These are phyloP conservation scores for Sander vitreus DNA, from an alignment of 2,113 vertebrate genomes.

Conservation along the genomic window DNA sequence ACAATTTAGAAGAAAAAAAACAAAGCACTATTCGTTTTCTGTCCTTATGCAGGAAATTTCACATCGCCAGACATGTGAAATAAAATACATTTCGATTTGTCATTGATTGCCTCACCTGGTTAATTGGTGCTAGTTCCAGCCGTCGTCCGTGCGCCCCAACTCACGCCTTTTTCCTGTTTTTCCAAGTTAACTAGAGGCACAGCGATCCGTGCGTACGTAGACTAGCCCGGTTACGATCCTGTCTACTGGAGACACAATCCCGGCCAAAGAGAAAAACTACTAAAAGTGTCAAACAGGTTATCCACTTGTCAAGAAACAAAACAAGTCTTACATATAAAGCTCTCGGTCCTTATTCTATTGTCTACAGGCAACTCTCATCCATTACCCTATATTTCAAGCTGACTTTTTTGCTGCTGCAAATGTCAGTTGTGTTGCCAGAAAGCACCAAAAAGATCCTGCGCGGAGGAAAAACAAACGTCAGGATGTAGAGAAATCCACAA, in stretches of 20 bases:
- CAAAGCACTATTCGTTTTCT: constrained; percentile 6
- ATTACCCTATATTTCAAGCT: constrained; percentile 37
- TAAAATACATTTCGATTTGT: constrained; percentile 26
- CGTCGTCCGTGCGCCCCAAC: constrained; percentile 51
- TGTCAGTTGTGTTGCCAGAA: constrained; percentile 73
- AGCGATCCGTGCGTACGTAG: constrained; percentile 66
- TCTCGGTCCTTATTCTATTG: constrained; percentile 43
- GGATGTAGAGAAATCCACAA: constrained; percentile 54
- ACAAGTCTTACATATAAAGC: constrained; percentile 26
- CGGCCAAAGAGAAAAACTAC: constrained; percentile 32
- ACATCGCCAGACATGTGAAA: constrained; percentile 26
- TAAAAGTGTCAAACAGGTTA: constrained; percentile 78
- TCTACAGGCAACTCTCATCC: constrained; percentile 59
- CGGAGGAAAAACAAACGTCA: constrained; percentile 28
- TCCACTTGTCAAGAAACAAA: constrained; percentile 73
- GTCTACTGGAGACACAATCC: constrained; percentile 68
- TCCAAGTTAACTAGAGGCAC: constrained; percentile 67
- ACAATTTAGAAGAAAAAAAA: not conserved
- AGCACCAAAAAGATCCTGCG: constrained; percentile 69
- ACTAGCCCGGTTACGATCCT: constrained; percentile 66
- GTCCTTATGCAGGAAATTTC: constrained; percentile 6
- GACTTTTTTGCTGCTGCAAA: constrained; percentile 71
- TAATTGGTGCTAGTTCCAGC: constrained; percentile 63
- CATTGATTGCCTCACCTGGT: constrained; percentile 73
- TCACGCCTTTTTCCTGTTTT: constrained; percentile 67